Evolutionary conservation across 2,888 invertebrate species (phyloP).

Genomic region (Pristionchus maxplancki): DNA sequence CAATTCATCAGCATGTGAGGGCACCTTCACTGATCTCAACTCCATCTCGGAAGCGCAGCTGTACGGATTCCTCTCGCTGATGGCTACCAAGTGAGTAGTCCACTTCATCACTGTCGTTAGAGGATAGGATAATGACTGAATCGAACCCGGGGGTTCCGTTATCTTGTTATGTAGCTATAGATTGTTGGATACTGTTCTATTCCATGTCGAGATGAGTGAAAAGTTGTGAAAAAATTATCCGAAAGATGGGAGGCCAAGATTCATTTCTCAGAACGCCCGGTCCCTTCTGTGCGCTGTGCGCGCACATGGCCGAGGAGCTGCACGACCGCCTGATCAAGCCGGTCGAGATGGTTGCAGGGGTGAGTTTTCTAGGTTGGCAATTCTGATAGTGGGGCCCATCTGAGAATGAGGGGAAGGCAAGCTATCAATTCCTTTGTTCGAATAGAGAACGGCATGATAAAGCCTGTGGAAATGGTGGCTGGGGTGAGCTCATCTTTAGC

Average conservation of each 20-base stretch:
- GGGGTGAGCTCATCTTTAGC: constrained; percentile 11
- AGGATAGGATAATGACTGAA: too few relatives aligned
- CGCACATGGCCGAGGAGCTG: constrained; percentile 37
- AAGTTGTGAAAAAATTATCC: too few relatives aligned
- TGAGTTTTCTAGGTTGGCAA: too few relatives aligned
- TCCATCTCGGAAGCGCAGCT: constrained; percentile 48
- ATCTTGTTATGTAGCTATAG: too few relatives aligned
- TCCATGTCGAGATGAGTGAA: too few relatives aligned
- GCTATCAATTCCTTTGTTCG: too few relatives aligned
- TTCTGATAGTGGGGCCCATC: too few relatives aligned
- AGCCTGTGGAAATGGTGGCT: constrained; percentile 14
- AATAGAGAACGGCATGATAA: constrained; percentile 8
- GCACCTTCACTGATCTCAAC: constrained; percentile 46
- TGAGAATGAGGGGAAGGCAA: too few relatives aligned
- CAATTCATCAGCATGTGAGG: constrained; percentile 36
- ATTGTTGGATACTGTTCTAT: too few relatives aligned
- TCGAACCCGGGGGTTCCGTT: too few relatives aligned
- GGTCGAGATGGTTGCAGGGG: constrained; percentile 29
- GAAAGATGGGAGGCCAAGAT: too few relatives aligned
- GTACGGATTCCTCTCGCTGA: constrained; percentile 43
- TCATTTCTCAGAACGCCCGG: constrained; percentile 19
- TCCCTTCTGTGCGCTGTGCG: constrained; percentile 45
- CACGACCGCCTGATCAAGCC: constrained; percentile 21
- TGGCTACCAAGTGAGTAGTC: constrained; percentile 3
- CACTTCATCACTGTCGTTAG: too few relatives aligned